These are phyloP conservation scores for Thryonomys swinderianus DNA, from an alignment of 2,113 vertebrate genomes.

Conservation along the genomic window DNA sequence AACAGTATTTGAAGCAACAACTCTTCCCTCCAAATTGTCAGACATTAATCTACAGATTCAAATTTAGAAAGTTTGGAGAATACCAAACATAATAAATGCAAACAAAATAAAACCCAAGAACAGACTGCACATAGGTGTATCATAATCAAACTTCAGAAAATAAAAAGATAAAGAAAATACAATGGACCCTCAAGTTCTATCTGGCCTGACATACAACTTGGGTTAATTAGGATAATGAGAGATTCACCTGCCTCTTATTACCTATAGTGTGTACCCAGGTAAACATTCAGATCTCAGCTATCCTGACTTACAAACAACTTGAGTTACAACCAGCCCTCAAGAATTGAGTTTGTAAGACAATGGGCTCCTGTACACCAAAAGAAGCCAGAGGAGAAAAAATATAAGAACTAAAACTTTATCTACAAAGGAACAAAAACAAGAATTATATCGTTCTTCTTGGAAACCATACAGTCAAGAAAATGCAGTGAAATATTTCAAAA, in stretches of 20 bases:
- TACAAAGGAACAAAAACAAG: not conserved
- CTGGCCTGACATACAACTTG: no score
- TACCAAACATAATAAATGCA: not conserved
- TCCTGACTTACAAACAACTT: no score
- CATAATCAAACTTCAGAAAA: not conserved
- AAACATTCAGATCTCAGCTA: no score
- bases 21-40: not conserved
- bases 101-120: not conserved
- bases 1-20: not conserved
- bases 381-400: not conserved
- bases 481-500: not conserved
- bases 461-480: not conserved
- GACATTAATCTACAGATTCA: not conserved
- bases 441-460: not conserved
- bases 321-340: no score
- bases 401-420: not conserved
- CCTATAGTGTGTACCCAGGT: no score
- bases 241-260: no score
- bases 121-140: not conserved
- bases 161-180: not conserved
- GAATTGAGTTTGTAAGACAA: no score
- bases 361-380: not conserved
- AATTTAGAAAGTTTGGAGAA: not conserved
- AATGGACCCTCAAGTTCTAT: no score
- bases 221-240: no score